Conservation (phyloP, 1,140 invertebrate genomes). For the Colletes gigas region DNA sequence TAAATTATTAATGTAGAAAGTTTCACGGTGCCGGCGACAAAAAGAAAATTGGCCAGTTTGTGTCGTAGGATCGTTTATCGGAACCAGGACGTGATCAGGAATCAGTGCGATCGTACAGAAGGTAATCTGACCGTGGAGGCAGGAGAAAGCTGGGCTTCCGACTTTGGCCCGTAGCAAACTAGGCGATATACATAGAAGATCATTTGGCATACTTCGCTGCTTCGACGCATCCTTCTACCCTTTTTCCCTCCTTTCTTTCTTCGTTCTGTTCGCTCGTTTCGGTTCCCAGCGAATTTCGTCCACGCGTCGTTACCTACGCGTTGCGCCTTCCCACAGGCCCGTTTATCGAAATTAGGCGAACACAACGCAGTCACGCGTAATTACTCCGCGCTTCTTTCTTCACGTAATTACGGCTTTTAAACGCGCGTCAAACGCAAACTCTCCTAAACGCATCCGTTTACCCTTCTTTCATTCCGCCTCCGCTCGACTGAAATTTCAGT, state of each 20-base stretch:
- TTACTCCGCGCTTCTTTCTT: not conserved
- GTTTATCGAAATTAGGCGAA: constrained; percentile 8
- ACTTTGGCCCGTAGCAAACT: constrained; percentile 63
- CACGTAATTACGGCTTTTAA: not conserved
- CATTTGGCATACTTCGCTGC: constrained; percentile 61
- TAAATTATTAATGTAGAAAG: constrained; percentile 33
- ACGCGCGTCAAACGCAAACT: not conserved
- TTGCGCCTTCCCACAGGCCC: constrained; percentile 2
- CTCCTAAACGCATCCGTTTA: not conserved
- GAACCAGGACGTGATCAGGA: constrained; percentile 65
- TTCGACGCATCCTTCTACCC: constrained; percentile 33
- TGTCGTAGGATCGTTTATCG: constrained; percentile 44
- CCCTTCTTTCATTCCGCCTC: not conserved
- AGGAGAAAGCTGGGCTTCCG: constrained; percentile 69
- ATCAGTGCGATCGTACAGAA: constrained; percentile 63
- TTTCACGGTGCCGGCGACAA: not conserved
- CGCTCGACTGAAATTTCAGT: not conserved
- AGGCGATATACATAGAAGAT: constrained; percentile 61
- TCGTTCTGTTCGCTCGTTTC: not conserved
- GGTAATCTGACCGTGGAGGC: constrained; percentile 52
- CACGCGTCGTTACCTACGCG: constrained; percentile 39
- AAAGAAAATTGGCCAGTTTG: constrained; percentile 17
- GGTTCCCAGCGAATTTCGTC: not conserved
- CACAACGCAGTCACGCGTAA: not conserved
- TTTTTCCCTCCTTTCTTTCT: not conserved